These are phyloP conservation scores for Eufriesea mexicana DNA, from an alignment of 1,140 invertebrate genomes.

Conservation along the genomic window DNA sequence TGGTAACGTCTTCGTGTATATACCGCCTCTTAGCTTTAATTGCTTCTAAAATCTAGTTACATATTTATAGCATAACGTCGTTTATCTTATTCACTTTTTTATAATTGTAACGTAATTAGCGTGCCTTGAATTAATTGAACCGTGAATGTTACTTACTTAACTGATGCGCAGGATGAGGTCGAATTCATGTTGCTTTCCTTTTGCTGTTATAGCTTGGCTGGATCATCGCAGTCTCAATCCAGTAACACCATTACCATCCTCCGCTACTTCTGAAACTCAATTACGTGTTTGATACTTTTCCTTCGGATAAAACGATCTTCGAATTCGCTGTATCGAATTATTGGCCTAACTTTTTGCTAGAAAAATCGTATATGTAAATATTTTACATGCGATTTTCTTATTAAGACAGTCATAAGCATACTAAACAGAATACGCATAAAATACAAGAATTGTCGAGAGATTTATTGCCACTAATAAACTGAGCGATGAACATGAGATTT, in stretches of 20 bases:
- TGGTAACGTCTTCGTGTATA: not conserved
- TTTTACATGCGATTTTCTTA: too few relatives aligned
- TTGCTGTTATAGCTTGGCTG: not conserved
- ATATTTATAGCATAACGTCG: not conserved
- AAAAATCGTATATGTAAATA: too few relatives aligned
- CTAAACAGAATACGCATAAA: too few relatives aligned
- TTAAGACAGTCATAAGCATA: too few relatives aligned
- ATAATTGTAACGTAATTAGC: slow-evolving; percentile 2
- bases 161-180: not conserved
- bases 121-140: not conserved
- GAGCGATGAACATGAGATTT: too few relatives aligned
- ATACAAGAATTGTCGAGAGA: too few relatives aligned
- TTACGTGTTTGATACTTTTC: not conserved
- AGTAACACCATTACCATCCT: not conserved
- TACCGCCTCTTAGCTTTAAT: not conserved
- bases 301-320: too few relatives aligned
- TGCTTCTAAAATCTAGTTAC: not conserved
- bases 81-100: not conserved
- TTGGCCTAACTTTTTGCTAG: too few relatives aligned
- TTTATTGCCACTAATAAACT: too few relatives aligned
- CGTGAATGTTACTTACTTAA: not conserved
- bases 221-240: not conserved
- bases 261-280: not conserved
- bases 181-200: not conserved
- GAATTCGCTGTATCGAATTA: too few relatives aligned